Base-by-base conservation (phyloP, 2,797 vertebrate genomes). In the Lepus oiostolus region DNA sequence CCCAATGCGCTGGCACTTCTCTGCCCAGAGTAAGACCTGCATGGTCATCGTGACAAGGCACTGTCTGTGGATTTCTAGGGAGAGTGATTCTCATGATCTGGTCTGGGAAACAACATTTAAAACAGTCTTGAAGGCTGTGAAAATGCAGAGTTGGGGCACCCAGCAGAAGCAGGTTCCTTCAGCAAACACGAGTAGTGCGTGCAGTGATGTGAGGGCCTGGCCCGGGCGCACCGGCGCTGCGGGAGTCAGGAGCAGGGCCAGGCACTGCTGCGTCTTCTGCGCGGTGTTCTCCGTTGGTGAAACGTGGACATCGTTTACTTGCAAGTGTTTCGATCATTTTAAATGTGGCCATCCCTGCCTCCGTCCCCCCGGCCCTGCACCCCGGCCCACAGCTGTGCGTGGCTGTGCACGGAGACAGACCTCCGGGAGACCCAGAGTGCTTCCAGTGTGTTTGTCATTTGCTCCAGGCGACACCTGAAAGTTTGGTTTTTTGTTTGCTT, bases 71-170 rank as follows among this genome's bases (percentile, higher is more conserved):
- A 19, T 82, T 92, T 81, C 35, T 65, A 93, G 94, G 71, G 84
- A 54, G 86, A 72, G 9, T 63, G 67, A 60, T 71, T 58, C 54
- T 58, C 19, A 21, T 21, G 54, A 19, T 21, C 19, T 58, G 54
- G 16, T 58, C 35, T 72, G 16, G 83, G 81, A 76, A 88, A 93
- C 71, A 93, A 65, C 68, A 52, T 63, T 68, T 50, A 67, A 88
- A 79, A 83, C 7, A 60, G 4, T 72, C 50, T 47, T 52, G 11
- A 93, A 94, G 62, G 83, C 21, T 85, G 22, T 77, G 52, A 70
- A 85, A 79, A 85, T 65, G 47, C 68, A 93, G 42, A 50, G 50
- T 94, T 94, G 88, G 71, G 76, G 70, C 65, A 65, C 19, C 71
- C 24, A 71, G 32, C 12, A 14, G 35, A 70, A 62, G 1, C 19